Base-by-base conservation (phyloP, 1,140 invertebrate species). In the Harpegnathos saltator region DNA sequence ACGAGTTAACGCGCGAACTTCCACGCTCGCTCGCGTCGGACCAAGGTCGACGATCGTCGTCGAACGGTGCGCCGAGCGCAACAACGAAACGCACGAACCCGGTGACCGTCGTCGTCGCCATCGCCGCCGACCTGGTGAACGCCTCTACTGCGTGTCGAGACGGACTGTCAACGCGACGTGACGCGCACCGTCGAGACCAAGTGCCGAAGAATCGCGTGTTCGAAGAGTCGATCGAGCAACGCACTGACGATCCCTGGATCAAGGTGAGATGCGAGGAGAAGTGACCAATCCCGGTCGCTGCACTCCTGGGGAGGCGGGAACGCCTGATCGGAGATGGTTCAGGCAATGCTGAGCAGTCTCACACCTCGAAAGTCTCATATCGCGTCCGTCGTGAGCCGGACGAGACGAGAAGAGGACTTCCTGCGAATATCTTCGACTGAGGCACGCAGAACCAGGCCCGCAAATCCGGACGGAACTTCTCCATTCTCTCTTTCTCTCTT, bases 181-280 rank as follows among this genome's bases (percentile, higher is more conserved):
- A 66, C 56, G 38, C 59, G 52, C 15, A 22, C 48, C n/a, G 33
- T 48, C 62, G 66, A 56, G 1, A 52, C 33, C 15, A 71, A 26
- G 12, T 48, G 44, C 33, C 0, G 17, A 26, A 26, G 52, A 59
- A 62, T 59, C 68, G 75, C 61, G 48, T 71, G 56, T 74, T 59
- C 69, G 38, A n/a, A n/a, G n/a, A 71, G 33, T 59, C 54, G 19
- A 54, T 19, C 29, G 17, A 38, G 44, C 22, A 22, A 44, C 50
- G 17, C 26, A 33, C 59, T 65, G 65, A 85, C 83, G 65, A 85
- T 84, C 82, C 85, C 85, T 88, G 85, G 29, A 33, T 71, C 86
- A 85, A 85, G 87, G 75, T 69, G 3, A 44, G n/a, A 33, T 5
- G 3, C 3, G 38, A 44, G 52, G 12, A 66, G 38, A 78, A 24